Base-by-base conservation (phyloP, 2,888 invertebrate genomes). In the Campoplex capitator region DNA sequence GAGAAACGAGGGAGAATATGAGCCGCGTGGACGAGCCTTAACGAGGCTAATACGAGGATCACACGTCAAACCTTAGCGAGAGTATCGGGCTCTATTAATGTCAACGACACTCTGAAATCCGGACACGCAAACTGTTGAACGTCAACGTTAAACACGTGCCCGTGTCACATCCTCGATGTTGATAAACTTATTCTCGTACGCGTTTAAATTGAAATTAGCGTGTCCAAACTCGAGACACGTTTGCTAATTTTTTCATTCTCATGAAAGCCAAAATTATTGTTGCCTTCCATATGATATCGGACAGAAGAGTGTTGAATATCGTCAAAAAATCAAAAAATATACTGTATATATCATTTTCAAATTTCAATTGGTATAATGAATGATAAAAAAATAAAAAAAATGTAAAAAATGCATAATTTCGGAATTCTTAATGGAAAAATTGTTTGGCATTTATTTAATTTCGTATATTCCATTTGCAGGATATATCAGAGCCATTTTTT, bases 81-180 rank as follows among this genome's bases (percentile, higher is more conserved):
- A 88, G 87, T 89, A 87, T 77, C 77, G 77, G 70, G 89, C 89
- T 90, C 89, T 90, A 91, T 92, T 92, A 91, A 92, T 88, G 92
- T 92, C 91, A 88, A 77, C 88, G 91, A 90, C 92, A 91, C 88
- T 91, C 91, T 90, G 89, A 84, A 89, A 91, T 89, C 91, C 89
- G 85, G 90, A 91, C 90, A 88, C 90, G 89, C 93, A 93, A 82
- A 93, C 93, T 93, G 93, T 93, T 93, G 92, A 93, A 93, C 91
- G 93, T 93, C 93, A 92, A 38, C 91, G 91, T 92, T 93, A 91
- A 88, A 92, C 89, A 89, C 90, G 86, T 87, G 84, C 42, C 78
- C 54, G 54, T 28, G 78, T 78, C 78, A 67, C 71, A 77, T 73
- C 76, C 56, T 73, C 48, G 67, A 77, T 84, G 81, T 76, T 84